Evolutionary conservation across 2,113 vertebrate genomes (phyloP).

Genomic region (Chitala chitala): DNA sequence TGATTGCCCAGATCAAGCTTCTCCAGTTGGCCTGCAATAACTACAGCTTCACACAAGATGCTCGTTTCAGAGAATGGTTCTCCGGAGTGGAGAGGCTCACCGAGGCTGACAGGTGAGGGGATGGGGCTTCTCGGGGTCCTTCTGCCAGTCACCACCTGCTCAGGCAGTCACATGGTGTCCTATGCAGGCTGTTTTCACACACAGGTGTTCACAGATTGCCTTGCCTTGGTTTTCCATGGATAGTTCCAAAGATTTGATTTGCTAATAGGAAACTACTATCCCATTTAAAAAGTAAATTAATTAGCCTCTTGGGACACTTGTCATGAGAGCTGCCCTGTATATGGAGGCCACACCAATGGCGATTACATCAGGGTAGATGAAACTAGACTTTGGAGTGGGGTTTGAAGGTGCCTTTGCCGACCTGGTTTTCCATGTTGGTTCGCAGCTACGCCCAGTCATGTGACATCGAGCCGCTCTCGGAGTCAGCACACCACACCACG

Average conservation of each 20-base stretch:
- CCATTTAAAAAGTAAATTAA: no score
- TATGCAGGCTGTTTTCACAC: no score
- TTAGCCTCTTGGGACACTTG: no score
- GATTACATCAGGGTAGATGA: no score
- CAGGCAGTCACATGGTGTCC: no score
- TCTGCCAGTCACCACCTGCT: no score
- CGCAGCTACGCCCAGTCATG: slow-evolving; percentile 86
- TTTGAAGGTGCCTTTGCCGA: neutral
- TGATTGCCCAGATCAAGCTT: slow-evolving; percentile 95
- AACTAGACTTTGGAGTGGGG: neutral
- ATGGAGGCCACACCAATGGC: no score
- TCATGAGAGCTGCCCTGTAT: no score
- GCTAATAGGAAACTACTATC: no score
- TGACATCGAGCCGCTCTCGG: slow-evolving; percentile 89
- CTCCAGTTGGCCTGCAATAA: slow-evolving; percentile 94
- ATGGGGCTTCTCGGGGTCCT: no score
- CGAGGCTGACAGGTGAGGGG: slow-evolving; percentile 80
- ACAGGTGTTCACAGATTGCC: no score
- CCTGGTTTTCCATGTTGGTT: neutral
- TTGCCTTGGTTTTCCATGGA: no score
- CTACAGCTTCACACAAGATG: slow-evolving; percentile 81
- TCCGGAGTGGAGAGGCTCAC: slow-evolving; percentile 75
- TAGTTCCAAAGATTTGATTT: neutral
- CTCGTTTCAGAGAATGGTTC: slow-evolving; percentile 82
- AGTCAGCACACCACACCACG: slow-evolving; percentile 87